Base-by-base conservation (phyloP, 2,797 vertebrate genomes). In the Lemur catta region DNA sequence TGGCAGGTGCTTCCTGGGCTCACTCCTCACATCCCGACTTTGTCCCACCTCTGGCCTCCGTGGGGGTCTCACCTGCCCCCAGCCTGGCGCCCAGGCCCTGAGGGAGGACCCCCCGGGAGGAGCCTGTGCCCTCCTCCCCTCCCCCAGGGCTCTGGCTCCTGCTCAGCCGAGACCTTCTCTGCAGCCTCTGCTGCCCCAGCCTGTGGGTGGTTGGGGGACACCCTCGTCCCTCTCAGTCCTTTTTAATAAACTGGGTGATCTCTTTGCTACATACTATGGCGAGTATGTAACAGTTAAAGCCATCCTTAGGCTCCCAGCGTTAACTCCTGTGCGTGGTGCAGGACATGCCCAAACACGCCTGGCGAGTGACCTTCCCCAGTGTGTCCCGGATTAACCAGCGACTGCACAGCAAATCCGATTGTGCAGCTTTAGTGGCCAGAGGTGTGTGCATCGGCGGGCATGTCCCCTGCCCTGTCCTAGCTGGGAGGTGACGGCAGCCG, bases 241-340 rank as follows among this genome's bases (percentile, higher is more conserved):
- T 35, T 78, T n/a, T 2, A n/a, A 8, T 55, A 52, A 24, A 1
- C 46, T 24, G 75, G 48, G 50, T 11, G 2, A 24, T 24, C 33
- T 15, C 33, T 35, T 78, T 35, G 33, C 35, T 35, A 24, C 35
- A 24, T 35, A 26, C 35, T 4, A 55, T 1, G n/a, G 50, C 2
- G 43, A 43, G 43, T 43, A 43, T 43, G 43, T 43, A 43, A 43
- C 43, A 43, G 1, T 15, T 22, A 71, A 35, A 55, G 50, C 50
- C 4, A n/a, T 15, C 22, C 72, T 74, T 8, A 48, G 26, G 14
- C 57, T 81, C 57, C 41, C 10, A 10, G 17, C 2, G 11, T 33
- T 2, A 15, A 15, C 24, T 28, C 22, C 26, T 13, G 5, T 28
- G 13, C 4, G 6, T 1, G 24, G 52, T 10, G 6, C 26, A 33